Base-by-base conservation (phyloP, 2,113 vertebrate species). In the Climacteris rufus region DNA sequence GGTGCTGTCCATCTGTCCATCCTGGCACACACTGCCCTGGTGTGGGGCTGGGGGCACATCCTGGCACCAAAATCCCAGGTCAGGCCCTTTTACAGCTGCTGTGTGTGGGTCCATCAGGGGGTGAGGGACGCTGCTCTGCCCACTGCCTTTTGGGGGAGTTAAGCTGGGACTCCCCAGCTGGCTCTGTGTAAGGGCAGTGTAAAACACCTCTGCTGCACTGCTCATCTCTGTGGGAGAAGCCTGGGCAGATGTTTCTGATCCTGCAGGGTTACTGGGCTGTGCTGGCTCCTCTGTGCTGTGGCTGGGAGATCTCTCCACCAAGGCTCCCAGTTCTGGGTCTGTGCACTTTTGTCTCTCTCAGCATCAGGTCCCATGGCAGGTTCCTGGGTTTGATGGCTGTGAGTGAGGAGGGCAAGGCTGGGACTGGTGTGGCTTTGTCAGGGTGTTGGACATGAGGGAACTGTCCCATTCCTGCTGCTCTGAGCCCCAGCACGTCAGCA, bases 71-170 rank as follows among this genome's bases (percentile, higher is more conserved):
- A 54, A 56, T 65, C 50, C 20, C 54, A 54, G 23, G 37, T 57
- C 69, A 76, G 53, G 59, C 10, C 81, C 44, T 68, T 40, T 59
- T 45, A 10, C 24, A 83, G 53, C 13, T 28, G 31, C 22, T n/a
- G 49, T 39, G 54, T 31, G 44, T 17, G 65, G 61, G 24, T 78
- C 65, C 28, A 4, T 33, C 14, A 9, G 10, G 65, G 50, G n/a
- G 5, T 16, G 63, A 31, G 54, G 60, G 60, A 30, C 6, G 0
- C 13, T n/a, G 63, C 39, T 28, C n/a, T 57, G 49, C 13, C 47
- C 64, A 0, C 0, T 1, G 1, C 24, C 50, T 52, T n/a, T 35
- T 2, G 2, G 37, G 37, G 23, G 23, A 71, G 9, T 15, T 24
- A 4, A 42, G 35, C 65, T 70, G 71, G 13, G 13, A 22, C 47